Conservation (phyloP, 2,797 vertebrate species). For the Anguilla megastoma region DNA sequence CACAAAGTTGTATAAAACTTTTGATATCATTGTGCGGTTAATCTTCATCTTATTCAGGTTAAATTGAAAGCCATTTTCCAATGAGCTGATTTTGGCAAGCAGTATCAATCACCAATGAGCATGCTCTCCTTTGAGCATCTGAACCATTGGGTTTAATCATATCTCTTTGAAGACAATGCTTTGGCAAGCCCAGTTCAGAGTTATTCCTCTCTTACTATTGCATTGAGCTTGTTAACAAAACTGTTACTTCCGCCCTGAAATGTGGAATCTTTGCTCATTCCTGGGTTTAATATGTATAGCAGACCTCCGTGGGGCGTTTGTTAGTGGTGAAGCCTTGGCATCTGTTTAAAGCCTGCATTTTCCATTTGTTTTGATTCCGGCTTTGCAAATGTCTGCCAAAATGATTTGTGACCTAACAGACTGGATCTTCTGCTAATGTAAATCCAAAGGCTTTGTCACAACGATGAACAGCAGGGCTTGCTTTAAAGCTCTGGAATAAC, state of each 20-base stretch:
- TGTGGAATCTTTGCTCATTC: constrained; percentile 33
- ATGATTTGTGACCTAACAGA: constrained; percentile 53
- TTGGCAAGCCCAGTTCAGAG: constrained; percentile 45
- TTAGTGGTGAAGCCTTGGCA: constrained; percentile 9
- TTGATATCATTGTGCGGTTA: background rate
- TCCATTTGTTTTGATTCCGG: constrained; percentile 51
- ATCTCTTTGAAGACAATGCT: constrained; percentile 37
- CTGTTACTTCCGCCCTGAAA: constrained; percentile 37
- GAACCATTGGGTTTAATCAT: constrained; percentile 39
- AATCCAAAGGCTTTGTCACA: constrained; percentile 35
- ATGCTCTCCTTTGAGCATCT: background rate
- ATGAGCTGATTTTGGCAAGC: background rate
- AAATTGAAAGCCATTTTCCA: background rate
- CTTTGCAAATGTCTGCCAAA: constrained; percentile 43
- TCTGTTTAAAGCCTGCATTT: constrained; percentile 18
- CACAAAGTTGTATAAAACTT: background rate
- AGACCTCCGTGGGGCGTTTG: constrained; percentile 35
- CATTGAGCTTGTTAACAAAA: constrained; percentile 26
- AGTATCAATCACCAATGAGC: background rate
- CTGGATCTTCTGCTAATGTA: constrained; percentile 47
- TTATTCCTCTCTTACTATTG: constrained; percentile 46
- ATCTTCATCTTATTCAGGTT: background rate
- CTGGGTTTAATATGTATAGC: constrained; percentile 45
- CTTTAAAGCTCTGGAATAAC: constrained; percentile 34
- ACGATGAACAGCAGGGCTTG: constrained; percentile 25